Evolutionary conservation across 2,888 invertebrate species (phyloP), one percentile per base, ranked within the genome.

Genomic region (Marronus borbonicus): DNA sequence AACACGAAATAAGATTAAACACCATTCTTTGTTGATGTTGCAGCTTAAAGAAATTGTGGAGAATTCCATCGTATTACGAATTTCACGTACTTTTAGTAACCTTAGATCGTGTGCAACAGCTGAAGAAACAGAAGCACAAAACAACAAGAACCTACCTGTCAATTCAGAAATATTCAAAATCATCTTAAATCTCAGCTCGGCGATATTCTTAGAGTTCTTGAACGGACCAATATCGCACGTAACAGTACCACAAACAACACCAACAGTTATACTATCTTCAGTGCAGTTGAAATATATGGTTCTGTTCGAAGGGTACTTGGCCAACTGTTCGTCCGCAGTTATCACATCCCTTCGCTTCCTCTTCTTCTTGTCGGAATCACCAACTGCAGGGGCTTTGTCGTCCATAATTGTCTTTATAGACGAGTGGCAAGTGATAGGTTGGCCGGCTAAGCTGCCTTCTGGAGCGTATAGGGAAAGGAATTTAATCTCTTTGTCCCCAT

Each of bases 271-370:
- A 1, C 85, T 52, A 4, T 2, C 52, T 1, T n/a, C n/a, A n/a
- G 2, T 84, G 79, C 89, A 90, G 81, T 88, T 88, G 8, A 90
- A 81, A 69, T 85, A 86, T 7, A 86, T 81, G 1, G 86, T 88
- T 72, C 84, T 80, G 60, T 85, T 85, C 3, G 78, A 72, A 1
- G 82, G 78, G 69, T 79, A 80, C 14, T 75, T 76, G 10, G 58
- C 31, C 5, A 72, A 17, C 28, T 65, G n/a, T 17, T 69, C 55
- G 0, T 69, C 60, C 0, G 14, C n/a, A 5, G 44, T 31, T 17
- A 64, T 12, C 20, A 20, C 36, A 14, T 69, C 74, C 60, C 74
- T 77, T 10, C 66, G 39, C 58, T 66, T 69, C 1, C 76, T 58
- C 60, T 76, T 76, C 62, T 78, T 78, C 31, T 68, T 62, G n/a